Evolutionary conservation across 1,140 invertebrate genomes (phyloP), one percentile per base, ranked within the genome.

Genomic region (Nylanderia fulva): DNA sequence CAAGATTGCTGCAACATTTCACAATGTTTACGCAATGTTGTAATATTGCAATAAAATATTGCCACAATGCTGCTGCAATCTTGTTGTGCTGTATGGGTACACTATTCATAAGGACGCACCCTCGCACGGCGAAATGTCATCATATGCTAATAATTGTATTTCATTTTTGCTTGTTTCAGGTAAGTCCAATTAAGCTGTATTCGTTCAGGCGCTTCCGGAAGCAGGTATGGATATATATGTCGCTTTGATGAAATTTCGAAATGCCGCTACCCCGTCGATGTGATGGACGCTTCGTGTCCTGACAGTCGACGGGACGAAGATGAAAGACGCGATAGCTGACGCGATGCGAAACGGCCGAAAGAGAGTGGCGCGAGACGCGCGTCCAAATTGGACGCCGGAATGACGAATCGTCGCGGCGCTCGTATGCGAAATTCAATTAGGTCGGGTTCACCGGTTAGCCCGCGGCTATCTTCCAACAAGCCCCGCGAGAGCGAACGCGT

Each of bases 381-480:
- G 69, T 69, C 56, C 82, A 90, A 90, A 90, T 90, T 90, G 88
- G 85, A 87, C 66, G 88, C 85, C 24, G 72, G 76, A 77, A 90
- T 90, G 88, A 90, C 86, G 88, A 89, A 90, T 90, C 82, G 88
- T 87, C 80, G 76, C 66, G 54, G 45, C 56, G 39, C 66, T 60
- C 66, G 71, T 87, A 88, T 74, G 86, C 83, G 77, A 91, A 88
- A 91, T 91, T 89, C 85, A 85, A 91, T 91, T 91, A 91, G 77
- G 63, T 68, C 36, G 61, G 76, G 79, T 84, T 82, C 88, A 74
- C 83, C 77, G 85, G 79, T 87, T 89, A 77, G 80, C 56, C 85
- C 79, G 88, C 33, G 77, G 79, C 36, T 68, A 60, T 58, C 87
- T 86, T 89, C 85, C 61, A 85, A 90, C 80, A 63, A 84, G 85